Conservation (phyloP, 1,140 invertebrate species). For the Cherax destructor region DNA sequence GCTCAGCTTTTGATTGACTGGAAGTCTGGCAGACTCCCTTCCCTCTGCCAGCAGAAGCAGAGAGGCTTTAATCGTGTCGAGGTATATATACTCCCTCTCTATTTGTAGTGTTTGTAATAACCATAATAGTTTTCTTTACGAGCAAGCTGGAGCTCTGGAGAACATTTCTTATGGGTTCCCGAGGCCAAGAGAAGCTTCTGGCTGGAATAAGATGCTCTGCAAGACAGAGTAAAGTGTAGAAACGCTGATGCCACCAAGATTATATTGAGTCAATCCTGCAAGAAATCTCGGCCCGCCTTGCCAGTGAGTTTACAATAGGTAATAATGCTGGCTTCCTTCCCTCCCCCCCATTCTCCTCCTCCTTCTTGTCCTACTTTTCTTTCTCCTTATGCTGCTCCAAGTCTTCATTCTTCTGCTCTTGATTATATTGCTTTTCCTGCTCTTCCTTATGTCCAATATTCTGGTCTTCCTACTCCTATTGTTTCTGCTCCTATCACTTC, state of each 20-base stretch:
- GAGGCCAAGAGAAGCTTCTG: background rate
- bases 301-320: conserved; percentile 5
- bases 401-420: background rate
- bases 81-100: background rate
- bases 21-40: background rate
- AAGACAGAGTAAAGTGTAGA: background rate
- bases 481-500: no score
- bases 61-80: background rate
- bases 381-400: background rate
- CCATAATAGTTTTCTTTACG: background rate
- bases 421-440: background rate
- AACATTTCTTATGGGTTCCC: background rate
- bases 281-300: background rate
- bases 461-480: no score
- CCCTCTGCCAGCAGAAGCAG: background rate
- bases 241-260: background rate
- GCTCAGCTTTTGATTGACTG: conserved; percentile 42
- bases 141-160: background rate
- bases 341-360: background rate
- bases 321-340: background rate
- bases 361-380: background rate
- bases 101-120: background rate
- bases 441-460: no score
- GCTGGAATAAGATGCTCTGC: background rate
- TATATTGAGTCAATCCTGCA: conserved; percentile 1